Evolutionary conservation across 1,140 invertebrate genomes (phyloP), one percentile per base, ranked within the genome.

Genomic region (Penaeus vannamei): DNA sequence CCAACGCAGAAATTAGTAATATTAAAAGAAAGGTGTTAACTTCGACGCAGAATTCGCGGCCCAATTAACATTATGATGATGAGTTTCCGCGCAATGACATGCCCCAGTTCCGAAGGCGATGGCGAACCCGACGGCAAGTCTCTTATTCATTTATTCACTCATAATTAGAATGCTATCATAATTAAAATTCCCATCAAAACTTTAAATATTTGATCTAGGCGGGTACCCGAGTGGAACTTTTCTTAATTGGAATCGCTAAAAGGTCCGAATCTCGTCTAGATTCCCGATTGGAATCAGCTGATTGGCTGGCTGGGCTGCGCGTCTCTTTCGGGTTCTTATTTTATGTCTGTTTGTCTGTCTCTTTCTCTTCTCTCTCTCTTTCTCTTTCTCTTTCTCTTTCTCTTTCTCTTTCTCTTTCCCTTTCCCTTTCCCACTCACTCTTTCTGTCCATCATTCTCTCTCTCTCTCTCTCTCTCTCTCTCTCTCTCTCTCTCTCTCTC

Each of bases 131-230:
- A 1, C 7, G n/a, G 66, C 66, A 20, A n/a, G 12, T 79, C 14
- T 46, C 46, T 46, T 46, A 79, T 46, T 46, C 32, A 83, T 59
- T 59, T 26, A 46, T 59, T 22, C 80, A 7, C 19, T n/a, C 72
- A 84, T 89, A 89, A 89, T 89, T 84, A 89, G 80, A 89, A 77
- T 72, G n/a, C 53, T 89, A 77, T 77, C 82, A 84, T 89, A 89
- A 89, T 84, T 84, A 89, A 89, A 84, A 89, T 84, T 84, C 60
- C 72, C 87, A 89, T 89, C 87, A 77, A 77, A 88, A 84, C 81
- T 84, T 83, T 89, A 84, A 89, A 89, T 89, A 89, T 89, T 89
- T 89, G 81, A 77, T 79, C 29, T 79, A 26, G 69, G 42, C 81
- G 22, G 36, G 19, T 53, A 89, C 81, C 64, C 26, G 46, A 53